A percentile compares a stretch with the other conserved stretches of the same genome.
Conservation (phyloP, 2,797 vertebrate genomes). For the Spheniscus humboldti region DNA sequence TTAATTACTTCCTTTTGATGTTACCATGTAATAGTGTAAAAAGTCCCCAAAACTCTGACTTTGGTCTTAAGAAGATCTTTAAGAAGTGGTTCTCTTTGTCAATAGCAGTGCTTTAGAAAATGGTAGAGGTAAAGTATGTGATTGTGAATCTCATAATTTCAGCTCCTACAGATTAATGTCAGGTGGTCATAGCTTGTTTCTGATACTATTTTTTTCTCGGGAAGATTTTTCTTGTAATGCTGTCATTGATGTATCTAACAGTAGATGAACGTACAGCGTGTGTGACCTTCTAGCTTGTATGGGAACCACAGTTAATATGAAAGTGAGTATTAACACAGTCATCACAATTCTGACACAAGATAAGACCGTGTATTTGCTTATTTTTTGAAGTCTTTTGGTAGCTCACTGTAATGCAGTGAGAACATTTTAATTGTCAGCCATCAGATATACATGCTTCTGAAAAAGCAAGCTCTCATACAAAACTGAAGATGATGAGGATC, state of each 20-base stretch:
- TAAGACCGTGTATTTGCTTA: neutral
- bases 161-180: neutral
- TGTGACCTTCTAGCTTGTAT: accelerated
- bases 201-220: neutral
- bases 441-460: neutral
- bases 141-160: neutral
- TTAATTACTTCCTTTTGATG: neutral
- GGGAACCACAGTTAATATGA: neutral
- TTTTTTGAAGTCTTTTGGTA: neutral
- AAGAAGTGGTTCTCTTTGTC: neutral
- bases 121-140: accelerated
- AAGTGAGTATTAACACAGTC: no score
- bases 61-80: neutral
- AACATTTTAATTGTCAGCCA: neutral
- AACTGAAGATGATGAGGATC: neutral
- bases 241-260: neutral
- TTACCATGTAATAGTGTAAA: neutral
- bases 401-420: neutral
- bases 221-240: neutral
- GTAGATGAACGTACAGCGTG: accelerated
- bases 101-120: neutral
- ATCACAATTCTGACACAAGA: neutral
- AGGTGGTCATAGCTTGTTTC: neutral
- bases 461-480: neutral
- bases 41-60: neutral